Percentiles rank a stretch among this genome's conserved stretches.
Conservation (phyloP, 2,113 vertebrate genomes). For the Neotragus moschatus region DNA sequence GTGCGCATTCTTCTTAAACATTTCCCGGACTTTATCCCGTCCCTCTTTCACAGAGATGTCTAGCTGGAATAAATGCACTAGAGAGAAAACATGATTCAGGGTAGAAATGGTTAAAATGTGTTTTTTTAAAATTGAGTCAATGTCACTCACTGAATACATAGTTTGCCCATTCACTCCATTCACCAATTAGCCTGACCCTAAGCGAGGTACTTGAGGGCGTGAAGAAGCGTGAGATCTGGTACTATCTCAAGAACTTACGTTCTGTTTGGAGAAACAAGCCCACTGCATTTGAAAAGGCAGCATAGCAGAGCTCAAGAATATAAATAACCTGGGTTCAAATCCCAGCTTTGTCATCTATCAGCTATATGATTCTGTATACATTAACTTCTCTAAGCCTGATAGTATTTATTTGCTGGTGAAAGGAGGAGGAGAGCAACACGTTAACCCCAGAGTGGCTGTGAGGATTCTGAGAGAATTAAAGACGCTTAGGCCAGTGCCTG, state of each 20-base stretch:
- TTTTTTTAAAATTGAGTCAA: background rate
- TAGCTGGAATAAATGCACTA: conserved; percentile 90
- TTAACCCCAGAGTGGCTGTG: background rate
- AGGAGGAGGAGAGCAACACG: background rate
- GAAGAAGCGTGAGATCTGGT: background rate
- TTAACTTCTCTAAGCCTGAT: background rate
- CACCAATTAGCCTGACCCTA: background rate
- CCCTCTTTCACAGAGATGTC: conserved; percentile 90
- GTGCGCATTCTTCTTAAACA: conserved; percentile 92
- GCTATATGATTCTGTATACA: no score
- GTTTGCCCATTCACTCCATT: background rate
- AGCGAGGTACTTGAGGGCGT: background rate
- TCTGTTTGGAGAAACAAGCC: background rate
- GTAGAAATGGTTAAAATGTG: background rate
- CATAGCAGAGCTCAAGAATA: background rate
- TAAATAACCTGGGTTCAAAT: background rate
- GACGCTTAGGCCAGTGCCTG: background rate
- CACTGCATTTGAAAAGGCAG: background rate
- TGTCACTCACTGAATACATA: background rate
- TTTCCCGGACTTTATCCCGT: conserved; percentile 90
- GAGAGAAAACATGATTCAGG: conserved; percentile 9
- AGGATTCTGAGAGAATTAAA: background rate
- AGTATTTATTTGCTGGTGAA: background rate
- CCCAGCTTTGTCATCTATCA: background rate
- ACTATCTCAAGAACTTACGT: background rate